Base-by-base conservation (phyloP, 2,888 invertebrate species). In the Drosophila recens region DNA sequence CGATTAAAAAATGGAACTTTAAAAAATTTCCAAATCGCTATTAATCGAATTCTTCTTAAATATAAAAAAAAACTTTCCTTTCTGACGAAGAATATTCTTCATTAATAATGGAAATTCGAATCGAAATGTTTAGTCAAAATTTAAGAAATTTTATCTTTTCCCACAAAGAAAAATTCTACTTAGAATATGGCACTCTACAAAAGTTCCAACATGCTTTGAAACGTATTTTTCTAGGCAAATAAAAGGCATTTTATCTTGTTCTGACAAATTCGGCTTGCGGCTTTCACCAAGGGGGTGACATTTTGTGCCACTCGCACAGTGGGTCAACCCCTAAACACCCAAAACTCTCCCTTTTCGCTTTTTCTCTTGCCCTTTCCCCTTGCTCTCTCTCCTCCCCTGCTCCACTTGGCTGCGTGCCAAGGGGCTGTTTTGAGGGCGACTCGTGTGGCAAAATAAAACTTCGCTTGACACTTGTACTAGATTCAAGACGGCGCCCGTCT, bases 401-500 rank as follows among this genome's bases (percentile, higher is more conserved):
- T 23, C 15, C 23, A 36, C n/a, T 77, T 78, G 84, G 84, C 75
- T 78, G 83, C 87, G 87, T 83, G 83, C 84, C 82, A 87, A 78
- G 72, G 68, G 63, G 66, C 69, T 79, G 79, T 85, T 82, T 70
- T 73, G 48, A 65, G 66, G 57, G 66, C 65, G 65, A 54, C 49
- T 40, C 57, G 64, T 73, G 59, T 67, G 56, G 33, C 23, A 61
- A 66, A 76, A 76, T 80, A 74, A 68, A 80, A 74, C 75, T 79
- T 75, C 48, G 66, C 70, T 79, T 79, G 80, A 75, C 73, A 78
- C 68, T 85, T 82, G 72, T 67, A 33, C 70, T 65, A 69, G 67
- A 71, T 82, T 78, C 53, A 23, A 42, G 56, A 67, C 59, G 72
- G 52, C 38, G 6, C 23, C 20, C 4, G 23, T 23, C 23, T 23